phyloP scores from a whole-genome alignment of 2,113 vertebrate species.

The Bos taurus region DNA sequence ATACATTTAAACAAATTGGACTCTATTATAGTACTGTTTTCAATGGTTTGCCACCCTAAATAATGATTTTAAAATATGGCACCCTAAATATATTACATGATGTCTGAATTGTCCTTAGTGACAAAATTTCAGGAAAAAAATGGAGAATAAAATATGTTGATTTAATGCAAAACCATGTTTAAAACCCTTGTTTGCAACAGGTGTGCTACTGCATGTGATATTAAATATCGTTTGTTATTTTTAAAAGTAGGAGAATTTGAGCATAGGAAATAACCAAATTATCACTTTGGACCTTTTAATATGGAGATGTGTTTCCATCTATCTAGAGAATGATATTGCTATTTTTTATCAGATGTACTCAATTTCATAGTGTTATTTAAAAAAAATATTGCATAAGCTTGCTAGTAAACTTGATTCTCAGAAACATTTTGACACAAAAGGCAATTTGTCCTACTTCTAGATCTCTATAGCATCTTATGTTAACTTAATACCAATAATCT shows the following conservation, averaged over 20 bases:
- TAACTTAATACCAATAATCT: slow-evolving; percentile 36
- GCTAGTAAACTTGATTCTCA: background rate
- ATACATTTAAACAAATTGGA: background rate
- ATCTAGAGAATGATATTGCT: background rate
- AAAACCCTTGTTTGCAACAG: slow-evolving; percentile 20
- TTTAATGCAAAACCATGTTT: background rate
- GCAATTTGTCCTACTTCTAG: background rate
- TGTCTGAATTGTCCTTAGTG: background rate
- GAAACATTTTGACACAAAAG: background rate
- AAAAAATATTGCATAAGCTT: background rate
- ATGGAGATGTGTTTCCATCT: background rate
- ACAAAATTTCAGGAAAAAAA: background rate
- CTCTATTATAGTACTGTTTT: background rate
- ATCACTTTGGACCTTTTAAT: background rate
- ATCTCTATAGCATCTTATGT: background rate
- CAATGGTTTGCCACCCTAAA: background rate
- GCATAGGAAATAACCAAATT: background rate
- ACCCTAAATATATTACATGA: background rate
- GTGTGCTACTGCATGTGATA: background rate
- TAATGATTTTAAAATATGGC: background rate
- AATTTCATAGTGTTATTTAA: background rate
- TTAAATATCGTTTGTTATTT: background rate
- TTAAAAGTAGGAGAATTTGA: background rate
- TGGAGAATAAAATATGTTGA: background rate
- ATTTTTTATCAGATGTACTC: slow-evolving; percentile 6